Evolutionary conservation across 2,888 invertebrate species (phyloP).

Genomic region (Leptinotarsa rubiginosa): DNA sequence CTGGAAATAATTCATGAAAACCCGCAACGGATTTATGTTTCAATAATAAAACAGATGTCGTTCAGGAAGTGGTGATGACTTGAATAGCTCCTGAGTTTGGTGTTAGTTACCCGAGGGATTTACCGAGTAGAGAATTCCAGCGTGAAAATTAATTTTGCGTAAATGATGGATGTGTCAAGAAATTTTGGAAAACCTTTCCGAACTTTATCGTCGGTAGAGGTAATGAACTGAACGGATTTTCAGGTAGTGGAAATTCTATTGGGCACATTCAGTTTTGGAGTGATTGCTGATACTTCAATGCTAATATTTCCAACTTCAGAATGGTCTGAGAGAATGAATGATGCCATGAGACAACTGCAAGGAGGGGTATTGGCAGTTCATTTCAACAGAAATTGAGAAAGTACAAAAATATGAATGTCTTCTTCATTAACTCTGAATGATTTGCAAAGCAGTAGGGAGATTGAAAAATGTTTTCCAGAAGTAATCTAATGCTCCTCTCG

Average conservation of each 20-base stretch:
- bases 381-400: too few relatives aligned
- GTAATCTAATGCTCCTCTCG: too few relatives aligned
- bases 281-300: neutral
- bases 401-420: too few relatives aligned
- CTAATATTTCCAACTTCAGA: too few relatives aligned
- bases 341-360: too few relatives aligned
- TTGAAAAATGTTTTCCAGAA: too few relatives aligned
- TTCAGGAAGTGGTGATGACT: conserved; percentile 25
- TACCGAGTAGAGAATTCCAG: neutral
- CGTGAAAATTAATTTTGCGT: conserved; percentile 4
- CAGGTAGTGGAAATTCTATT: neutral
- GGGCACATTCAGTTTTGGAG: neutral
- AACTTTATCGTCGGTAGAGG: neutral
- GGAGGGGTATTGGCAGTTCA: too few relatives aligned
- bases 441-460: too few relatives aligned
- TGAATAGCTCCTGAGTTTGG: neutral
- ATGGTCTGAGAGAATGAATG: too few relatives aligned
- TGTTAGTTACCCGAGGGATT: neutral
- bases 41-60: conserved; percentile 28
- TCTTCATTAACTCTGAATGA: too few relatives aligned
- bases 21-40: conserved; percentile 4
- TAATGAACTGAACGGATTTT: neutral
- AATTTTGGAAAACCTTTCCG: neutral
- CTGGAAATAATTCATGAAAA: conserved; percentile 23
- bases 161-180: conserved; percentile 4